These are phyloP conservation scores for Triplophysa tibetana DNA, from an alignment of 2,113 vertebrate genomes.

Conservation along the genomic window DNA sequence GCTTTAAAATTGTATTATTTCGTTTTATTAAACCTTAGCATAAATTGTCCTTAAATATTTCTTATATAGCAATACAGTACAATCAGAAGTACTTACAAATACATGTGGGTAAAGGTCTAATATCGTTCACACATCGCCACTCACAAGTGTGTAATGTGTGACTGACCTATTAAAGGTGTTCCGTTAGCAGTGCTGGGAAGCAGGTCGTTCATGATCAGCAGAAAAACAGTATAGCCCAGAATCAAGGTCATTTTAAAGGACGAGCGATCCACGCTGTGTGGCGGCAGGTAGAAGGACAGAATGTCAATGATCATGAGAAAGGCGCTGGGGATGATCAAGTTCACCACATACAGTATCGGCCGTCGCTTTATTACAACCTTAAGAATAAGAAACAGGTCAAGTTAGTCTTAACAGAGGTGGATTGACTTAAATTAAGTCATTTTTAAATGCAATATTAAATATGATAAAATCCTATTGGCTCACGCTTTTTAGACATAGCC, in stretches of 20 bases:
- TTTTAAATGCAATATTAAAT: too few species aligned
- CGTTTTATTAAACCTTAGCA: too few species aligned
- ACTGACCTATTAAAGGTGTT: conserved; percentile 78
- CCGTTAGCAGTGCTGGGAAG: conserved; percentile 79
- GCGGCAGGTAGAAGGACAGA: conserved; percentile 78
- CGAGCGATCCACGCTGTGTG: conserved; percentile 76
- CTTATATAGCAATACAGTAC: too few species aligned
- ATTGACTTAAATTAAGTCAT: background rate
- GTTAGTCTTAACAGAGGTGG: background rate
- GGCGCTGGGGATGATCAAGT: conserved; percentile 78
- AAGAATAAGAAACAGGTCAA: background rate
- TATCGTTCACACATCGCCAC: background rate
- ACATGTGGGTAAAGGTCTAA: too few species aligned
- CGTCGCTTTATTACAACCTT: conserved; percentile 77
- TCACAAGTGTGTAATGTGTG: background rate
- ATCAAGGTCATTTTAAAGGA: conserved; percentile 82
- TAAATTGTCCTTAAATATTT: too few species aligned
- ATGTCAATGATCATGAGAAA: conserved; percentile 81
- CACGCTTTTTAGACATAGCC: too few species aligned
- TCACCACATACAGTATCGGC: conserved; percentile 77
- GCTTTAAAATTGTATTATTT: too few species aligned
- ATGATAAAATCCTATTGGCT: too few species aligned
- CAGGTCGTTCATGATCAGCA: conserved; percentile 81
- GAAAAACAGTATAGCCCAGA: conserved; percentile 78
- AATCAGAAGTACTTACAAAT: too few species aligned